Conservation (phyloP, 2,888 invertebrate genomes). For the Argyra leucocephala region DNA sequence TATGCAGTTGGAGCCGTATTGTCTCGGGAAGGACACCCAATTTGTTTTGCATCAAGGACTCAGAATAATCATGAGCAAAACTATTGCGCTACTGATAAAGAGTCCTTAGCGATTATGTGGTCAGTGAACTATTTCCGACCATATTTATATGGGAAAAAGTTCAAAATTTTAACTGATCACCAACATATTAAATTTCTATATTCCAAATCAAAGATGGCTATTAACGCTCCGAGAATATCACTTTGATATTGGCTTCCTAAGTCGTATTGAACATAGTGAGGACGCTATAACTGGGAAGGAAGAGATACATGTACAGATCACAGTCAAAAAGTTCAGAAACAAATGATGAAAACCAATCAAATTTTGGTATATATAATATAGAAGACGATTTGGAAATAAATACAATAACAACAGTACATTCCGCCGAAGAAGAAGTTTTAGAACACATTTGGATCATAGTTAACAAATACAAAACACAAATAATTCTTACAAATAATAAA, state of each 20-base stretch:
- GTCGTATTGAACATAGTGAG: conserved; percentile 21
- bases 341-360: too few species aligned
- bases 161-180: conserved; percentile 21
- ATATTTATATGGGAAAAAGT: conserved; percentile 19
- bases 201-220: conserved; percentile 19
- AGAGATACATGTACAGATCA: too few species aligned
- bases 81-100: conserved; percentile 18
- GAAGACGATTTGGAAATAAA: too few species aligned
- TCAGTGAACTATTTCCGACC: conserved; percentile 20
- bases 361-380: too few species aligned
- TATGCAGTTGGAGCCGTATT: conserved; percentile 20
- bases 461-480: too few species aligned
- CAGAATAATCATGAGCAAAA: conserved; percentile 20
- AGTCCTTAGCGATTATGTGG: conserved; percentile 20
- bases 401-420: too few species aligned
- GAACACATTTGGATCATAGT: too few species aligned
- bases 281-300: too few species aligned
- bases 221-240: conserved; percentile 20
- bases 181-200: conserved; percentile 21
- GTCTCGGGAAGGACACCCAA: conserved; percentile 18
- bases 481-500: too few species aligned
- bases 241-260: conserved; percentile 21
- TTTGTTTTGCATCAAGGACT: conserved; percentile 18
- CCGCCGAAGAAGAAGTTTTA: too few species aligned
- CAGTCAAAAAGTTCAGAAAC: too few species aligned